Percentiles rank a stretch among this genome's conserved stretches.
Evolutionary conservation across 2,888 invertebrate genomes (phyloP).

Genomic region (Philhelius pedissequus): DNA sequence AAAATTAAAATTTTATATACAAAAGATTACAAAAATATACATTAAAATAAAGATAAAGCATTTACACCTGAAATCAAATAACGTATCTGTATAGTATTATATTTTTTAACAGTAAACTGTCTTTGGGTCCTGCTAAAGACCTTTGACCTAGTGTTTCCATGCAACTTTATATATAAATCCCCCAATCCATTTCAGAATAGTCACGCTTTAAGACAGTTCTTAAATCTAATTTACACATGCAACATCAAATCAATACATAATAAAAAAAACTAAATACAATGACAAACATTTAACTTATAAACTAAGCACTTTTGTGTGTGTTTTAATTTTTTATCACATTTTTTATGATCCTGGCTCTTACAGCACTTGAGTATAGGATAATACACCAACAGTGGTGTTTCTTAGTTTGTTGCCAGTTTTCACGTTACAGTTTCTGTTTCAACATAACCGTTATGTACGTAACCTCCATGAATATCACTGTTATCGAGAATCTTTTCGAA

Average conservation of each 20-base stretch:
- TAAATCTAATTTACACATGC: not conserved
- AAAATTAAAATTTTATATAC: not conserved
- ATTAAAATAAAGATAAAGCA: not conserved
- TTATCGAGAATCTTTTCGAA: constrained; percentile 77
- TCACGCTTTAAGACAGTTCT: not conserved
- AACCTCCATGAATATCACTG: constrained; percentile 72
- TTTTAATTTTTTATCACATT: constrained; percentile 16
- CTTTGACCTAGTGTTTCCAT: not conserved
- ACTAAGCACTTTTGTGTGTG: constrained; percentile 31
- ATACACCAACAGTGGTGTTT: not conserved
- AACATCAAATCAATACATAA: not conserved
- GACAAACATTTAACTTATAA: constrained; percentile 44
- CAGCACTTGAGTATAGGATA: constrained; percentile 18
- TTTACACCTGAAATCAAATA: constrained; percentile 1
- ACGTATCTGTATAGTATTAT: not conserved
- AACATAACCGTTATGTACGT: constrained; percentile 75
- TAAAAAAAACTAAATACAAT: constrained; percentile 1
- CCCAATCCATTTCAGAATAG: not conserved
- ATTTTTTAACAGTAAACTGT: not conserved
- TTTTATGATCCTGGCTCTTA: constrained; percentile 32
- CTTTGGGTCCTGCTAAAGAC: not conserved
- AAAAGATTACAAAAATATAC: not conserved
- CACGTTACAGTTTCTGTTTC: constrained; percentile 73
- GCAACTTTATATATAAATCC: not conserved
- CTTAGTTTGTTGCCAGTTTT: not conserved